phyloP scores from a whole-genome alignment of 1,140 invertebrate species.

The Ganaspis sp. region DNA sequence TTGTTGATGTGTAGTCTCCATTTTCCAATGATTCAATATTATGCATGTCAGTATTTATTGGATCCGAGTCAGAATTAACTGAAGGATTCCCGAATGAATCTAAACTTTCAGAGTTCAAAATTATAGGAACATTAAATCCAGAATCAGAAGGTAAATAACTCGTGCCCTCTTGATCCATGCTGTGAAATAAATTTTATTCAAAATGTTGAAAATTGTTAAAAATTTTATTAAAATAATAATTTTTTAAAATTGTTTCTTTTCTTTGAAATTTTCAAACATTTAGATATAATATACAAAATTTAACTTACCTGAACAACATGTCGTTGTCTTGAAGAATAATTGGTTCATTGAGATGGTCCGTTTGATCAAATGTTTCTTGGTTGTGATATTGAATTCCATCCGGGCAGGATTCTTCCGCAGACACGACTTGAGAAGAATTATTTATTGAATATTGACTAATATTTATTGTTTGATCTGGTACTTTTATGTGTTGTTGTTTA shows the following conservation, averaged over 20 bases:
- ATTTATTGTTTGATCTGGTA: slow-evolving; percentile 68
- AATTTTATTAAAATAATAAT: too few species aligned
- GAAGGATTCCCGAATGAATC: slow-evolving; percentile 63
- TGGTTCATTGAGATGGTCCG: slow-evolving; percentile 65
- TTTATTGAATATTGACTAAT: slow-evolving; percentile 70
- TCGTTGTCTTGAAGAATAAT: slow-evolving; percentile 74
- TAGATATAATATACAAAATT: not conserved
- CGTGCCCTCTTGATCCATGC: slow-evolving; percentile 70
- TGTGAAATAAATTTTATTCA: slow-evolving; percentile 44
- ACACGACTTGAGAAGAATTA: slow-evolving; percentile 62
- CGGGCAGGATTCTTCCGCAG: slow-evolving; percentile 60
- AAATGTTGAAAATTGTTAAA: too few species aligned
- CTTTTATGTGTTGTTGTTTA: slow-evolving; percentile 76
- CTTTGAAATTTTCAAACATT: slow-evolving; percentile 10
- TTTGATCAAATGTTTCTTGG: slow-evolving; percentile 65
- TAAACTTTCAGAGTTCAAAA: slow-evolving; percentile 67
- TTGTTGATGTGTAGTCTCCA: slow-evolving; percentile 2
- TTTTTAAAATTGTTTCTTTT: too few species aligned
- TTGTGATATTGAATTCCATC: slow-evolving; percentile 64
- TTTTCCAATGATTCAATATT: slow-evolving; percentile 53
- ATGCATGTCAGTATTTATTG: slow-evolving; percentile 55
- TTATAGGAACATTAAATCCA: slow-evolving; percentile 70
- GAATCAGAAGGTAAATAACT: slow-evolving; percentile 70
- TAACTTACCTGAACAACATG: slow-evolving; percentile 70
- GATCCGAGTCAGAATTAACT: slow-evolving; percentile 55